phyloP scores from a whole-genome alignment of 2,797 vertebrate genomes.

The Pogonophryne albipinna region DNA sequence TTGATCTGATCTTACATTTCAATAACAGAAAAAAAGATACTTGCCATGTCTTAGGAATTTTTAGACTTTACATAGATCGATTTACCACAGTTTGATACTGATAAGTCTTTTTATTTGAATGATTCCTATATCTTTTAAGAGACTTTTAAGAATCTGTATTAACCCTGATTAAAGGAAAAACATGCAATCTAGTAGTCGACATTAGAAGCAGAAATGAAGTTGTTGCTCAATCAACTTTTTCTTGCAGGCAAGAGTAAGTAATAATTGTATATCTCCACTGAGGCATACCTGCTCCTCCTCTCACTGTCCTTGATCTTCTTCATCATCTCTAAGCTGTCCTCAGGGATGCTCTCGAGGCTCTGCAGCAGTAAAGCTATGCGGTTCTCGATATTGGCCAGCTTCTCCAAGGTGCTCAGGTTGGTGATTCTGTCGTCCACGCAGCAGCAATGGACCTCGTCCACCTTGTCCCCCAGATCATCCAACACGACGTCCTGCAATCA shows the following conservation, averaged over 20 bases:
- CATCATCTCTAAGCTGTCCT: constrained; percentile 79
- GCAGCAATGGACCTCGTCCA: constrained; percentile 86
- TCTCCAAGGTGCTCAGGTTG: constrained; percentile 88
- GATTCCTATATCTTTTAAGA: no score
- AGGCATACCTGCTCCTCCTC: constrained; percentile 83
- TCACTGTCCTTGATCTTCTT: constrained; percentile 90
- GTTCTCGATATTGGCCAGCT: constrained; percentile 89
- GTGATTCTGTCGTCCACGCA: constrained; percentile 86
- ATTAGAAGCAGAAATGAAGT: neutral
- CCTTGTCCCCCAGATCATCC: constrained; percentile 85
- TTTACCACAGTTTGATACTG: no score
- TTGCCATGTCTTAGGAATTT: no score
- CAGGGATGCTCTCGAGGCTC: constrained; percentile 86
- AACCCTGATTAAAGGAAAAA: neutral
- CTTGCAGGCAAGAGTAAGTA: neutral
- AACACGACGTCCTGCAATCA: constrained; percentile 86
- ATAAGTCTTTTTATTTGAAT: no score
- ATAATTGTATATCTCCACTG: neutral
- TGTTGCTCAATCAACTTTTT: neutral
- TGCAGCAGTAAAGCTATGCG: constrained; percentile 86
- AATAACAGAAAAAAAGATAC: no score
- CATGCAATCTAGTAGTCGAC: neutral
- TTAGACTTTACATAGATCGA: no score
- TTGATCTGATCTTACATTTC: no score
- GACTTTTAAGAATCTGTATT: no score